Base-by-base conservation (phyloP, 2,888 invertebrate genomes). In the Synergus laeviventris region DNA sequence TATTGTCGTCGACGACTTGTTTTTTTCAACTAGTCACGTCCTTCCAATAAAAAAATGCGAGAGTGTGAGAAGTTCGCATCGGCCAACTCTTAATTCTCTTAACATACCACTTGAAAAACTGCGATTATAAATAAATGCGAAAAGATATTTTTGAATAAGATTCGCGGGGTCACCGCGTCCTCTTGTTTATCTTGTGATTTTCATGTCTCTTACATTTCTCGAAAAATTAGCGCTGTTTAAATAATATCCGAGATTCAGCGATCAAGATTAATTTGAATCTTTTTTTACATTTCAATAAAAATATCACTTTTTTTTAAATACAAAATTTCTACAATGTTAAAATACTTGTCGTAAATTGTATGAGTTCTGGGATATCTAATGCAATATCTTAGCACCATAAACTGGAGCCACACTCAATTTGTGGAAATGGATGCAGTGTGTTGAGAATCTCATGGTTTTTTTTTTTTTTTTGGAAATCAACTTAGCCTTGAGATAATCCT, bases 51-150 rank as follows among this genome's bases (percentile, higher is more conserved):
- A 9, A 24, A 31, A 70, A 31, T 31, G 9, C 11, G 39, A 18
- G 38, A 42, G 39, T 21, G 11, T 12, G 64, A 70, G 45, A 70
- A 31, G 31, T 31, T 45, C 21, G n/a, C 31, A 49, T 70, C 31
- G 3, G 70, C 45, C 70, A 49, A 49, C 45, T 49, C 11, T 45
- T 66, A 66, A 66, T 66, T 45, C 45, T 49, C 42, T 31, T 7
- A 16, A n/a, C n/a, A 70, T 49, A n/a, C 38, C 45, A n/a, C 45
- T 70, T 24, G 45, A 70, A 45, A 70, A 66, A 66, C 64, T 42
- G 70, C 31, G 70, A 70, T 70, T 70, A 70, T 70, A 70, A 70
- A 70, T 70, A 70, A 70, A 66, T 66, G 64, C 42, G 39, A 66
- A 70, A 49, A 14, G 70, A 31, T 70, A 49, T 70, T 70, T 70